A percentile compares a stretch with the other conserved stretches of the same genome.
phyloP scores from a whole-genome alignment of 2,797 vertebrate species.

The Allobates femoralis region DNA sequence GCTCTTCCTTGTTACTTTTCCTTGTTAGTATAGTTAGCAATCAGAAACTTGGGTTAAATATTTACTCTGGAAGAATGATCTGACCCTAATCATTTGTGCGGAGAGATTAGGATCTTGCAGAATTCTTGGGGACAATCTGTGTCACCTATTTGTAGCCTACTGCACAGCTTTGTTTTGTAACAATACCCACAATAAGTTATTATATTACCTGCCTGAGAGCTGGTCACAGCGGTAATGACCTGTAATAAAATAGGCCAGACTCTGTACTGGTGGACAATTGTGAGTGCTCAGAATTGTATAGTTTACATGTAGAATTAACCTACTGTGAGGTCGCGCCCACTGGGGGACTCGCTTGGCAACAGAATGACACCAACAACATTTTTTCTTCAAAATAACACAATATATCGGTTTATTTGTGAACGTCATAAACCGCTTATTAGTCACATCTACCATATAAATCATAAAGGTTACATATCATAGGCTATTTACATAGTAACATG shows the following conservation, averaged over 20 bases:
- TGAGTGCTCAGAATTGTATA: too few species aligned
- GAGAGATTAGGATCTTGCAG: slow-evolving; percentile 14
- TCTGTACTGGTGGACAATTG: background rate
- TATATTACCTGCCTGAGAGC: background rate
- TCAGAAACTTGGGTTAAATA: slow-evolving; percentile 60
- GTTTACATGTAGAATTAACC: too few species aligned
- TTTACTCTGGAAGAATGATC: slow-evolving; percentile 52
- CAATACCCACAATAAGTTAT: background rate
- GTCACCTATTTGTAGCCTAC: background rate
- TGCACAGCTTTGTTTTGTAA: background rate
- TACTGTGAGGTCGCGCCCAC: too few species aligned
- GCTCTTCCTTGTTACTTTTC: background rate
- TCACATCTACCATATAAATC: too few species aligned
- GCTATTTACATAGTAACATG: too few species aligned
- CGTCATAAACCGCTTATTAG: too few species aligned
- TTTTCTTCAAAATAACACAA: too few species aligned
- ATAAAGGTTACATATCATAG: too few species aligned
- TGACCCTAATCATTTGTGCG: slow-evolving; percentile 24
- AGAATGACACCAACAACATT: too few species aligned
- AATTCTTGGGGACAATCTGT: background rate
- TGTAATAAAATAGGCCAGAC: background rate
- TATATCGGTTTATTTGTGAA: too few species aligned
- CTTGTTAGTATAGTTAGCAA: slow-evolving; percentile 27
- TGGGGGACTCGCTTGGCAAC: too few species aligned
- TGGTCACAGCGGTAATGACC: background rate